Evolutionary conservation across 2,888 invertebrate genomes (phyloP).

Genomic region (Nephrotoma guestfalica): DNA sequence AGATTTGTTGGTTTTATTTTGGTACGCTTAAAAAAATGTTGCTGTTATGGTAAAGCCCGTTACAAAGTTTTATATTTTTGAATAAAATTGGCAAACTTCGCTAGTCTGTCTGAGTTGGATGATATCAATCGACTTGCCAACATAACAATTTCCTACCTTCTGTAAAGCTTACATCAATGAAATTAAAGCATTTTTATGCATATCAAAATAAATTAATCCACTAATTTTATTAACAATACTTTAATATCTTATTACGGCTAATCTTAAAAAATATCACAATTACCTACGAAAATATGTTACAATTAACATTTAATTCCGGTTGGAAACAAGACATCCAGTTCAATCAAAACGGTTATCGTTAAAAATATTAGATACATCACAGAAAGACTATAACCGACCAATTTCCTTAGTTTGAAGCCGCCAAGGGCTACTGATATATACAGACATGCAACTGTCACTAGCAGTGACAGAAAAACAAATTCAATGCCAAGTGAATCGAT

Average conservation of each 20-base stretch:
- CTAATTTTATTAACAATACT: neutral
- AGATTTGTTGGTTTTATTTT: too few species aligned
- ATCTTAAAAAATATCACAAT: neutral
- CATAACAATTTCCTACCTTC: too few species aligned
- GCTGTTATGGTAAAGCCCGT: too few species aligned
- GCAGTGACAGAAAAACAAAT: constrained; percentile 64
- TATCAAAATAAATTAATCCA: neutral
- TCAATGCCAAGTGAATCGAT: constrained; percentile 69
- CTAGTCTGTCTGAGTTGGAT: too few species aligned
- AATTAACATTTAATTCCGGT: neutral
- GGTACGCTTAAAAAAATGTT: too few species aligned
- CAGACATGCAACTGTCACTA: constrained; percentile 56
- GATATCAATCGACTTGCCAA: too few species aligned
- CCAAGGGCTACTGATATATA: constrained; percentile 52
- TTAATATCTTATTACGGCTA: neutral
- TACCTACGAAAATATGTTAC: neutral
- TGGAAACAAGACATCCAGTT: constrained; percentile 54
- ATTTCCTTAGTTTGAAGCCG: constrained; percentile 53
- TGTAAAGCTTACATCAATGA: too few species aligned
- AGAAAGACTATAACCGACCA: constrained; percentile 50
- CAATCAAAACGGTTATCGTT: constrained; percentile 60
- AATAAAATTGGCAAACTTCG: too few species aligned
- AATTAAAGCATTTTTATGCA: too few species aligned
- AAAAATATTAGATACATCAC: constrained; percentile 55
- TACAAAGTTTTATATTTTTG: too few species aligned